Evolutionary conservation across 2,888 invertebrate genomes (phyloP), one percentile per base, ranked within the genome.

Genomic region (Cinara cedri): DNA sequence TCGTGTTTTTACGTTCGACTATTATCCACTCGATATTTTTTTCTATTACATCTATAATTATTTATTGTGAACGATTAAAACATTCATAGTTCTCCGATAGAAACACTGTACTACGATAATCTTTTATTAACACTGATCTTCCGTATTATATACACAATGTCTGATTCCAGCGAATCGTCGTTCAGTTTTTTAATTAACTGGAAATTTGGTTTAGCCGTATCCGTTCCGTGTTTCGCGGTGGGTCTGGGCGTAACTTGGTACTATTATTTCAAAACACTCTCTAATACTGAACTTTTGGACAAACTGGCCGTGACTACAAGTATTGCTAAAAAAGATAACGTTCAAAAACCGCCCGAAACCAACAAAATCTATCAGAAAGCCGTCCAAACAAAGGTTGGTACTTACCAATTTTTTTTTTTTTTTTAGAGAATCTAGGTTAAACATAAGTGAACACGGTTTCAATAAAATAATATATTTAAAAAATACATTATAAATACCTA

Each of bases 181-280:
- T 60, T 78, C n/a, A 4, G 49, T 21, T 70, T 62, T 24, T 21
- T 78, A 13, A 42, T 49, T 19, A 78, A 70, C 21, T 78, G 78
- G 78, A 78, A 78, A 9, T 34, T 70, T 6, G 57, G 78, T n/a
- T 26, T 78, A 19, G 78, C 78, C 49, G 70, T 78, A 0, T 62
- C 49, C 21, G 78, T 70, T 10, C 70, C 78, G 10, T 78, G 78
- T 46, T 60, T 78, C 6, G 78, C 78, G 0, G 78, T 78, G 3
- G 78, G 78, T 2, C 42, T 78, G 19, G 78, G 78, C 3, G 78
- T 42, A 0, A 62, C 78, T 16, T 78, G 70, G 21, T 78, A 68
- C 24, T 60, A 60, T 60, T 78, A 78, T 19, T 21, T 60, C 1
- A 78, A 60, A 44, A 42, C 51, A 3, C 82, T 26, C 4, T 13